Percentiles rank a stretch among this genome's conserved stretches.
phyloP scores from a whole-genome alignment of 2,113 vertebrate species.

The Anseranas semipalmata region DNA sequence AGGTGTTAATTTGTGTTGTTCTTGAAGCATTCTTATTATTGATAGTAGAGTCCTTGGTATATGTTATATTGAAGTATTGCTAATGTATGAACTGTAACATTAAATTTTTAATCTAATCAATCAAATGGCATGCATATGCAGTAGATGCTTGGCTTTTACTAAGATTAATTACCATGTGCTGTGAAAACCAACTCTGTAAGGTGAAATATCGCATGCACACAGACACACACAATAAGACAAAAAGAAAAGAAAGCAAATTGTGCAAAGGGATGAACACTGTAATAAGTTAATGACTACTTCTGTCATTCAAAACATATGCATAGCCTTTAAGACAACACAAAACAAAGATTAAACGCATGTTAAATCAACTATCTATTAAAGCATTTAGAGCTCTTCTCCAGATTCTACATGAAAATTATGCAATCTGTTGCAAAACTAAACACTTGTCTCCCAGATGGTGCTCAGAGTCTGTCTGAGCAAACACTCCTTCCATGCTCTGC shows the following conservation, averaged over 20 bases:
- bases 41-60: constrained; percentile 76
- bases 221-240: not conserved
- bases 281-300: constrained; percentile 78
- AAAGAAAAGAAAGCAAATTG: constrained; percentile 62
- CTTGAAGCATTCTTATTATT: constrained; percentile 73
- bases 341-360: constrained; percentile 79
- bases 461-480: constrained; percentile 75
- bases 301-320: constrained; percentile 79
- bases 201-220: constrained; percentile 72
- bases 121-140: constrained; percentile 80
- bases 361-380: constrained; percentile 83
- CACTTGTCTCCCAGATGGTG: constrained; percentile 81
- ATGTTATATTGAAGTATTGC: constrained; percentile 81
- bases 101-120: constrained; percentile 87
- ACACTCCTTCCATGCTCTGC: constrained; percentile 67
- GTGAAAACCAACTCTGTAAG: constrained; percentile 72
- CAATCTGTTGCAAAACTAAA: constrained; percentile 82
- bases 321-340: constrained; percentile 80
- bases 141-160: constrained; percentile 76
- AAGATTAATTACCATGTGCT: constrained; percentile 83
- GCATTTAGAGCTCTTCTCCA: constrained; percentile 78
- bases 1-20: constrained; percentile 71
- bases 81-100: constrained; percentile 85
- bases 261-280: constrained; percentile 65
- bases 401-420: constrained; percentile 78